Base-by-base conservation (phyloP, 2,797 vertebrate species). In the Nyctalus aviator region DNA sequence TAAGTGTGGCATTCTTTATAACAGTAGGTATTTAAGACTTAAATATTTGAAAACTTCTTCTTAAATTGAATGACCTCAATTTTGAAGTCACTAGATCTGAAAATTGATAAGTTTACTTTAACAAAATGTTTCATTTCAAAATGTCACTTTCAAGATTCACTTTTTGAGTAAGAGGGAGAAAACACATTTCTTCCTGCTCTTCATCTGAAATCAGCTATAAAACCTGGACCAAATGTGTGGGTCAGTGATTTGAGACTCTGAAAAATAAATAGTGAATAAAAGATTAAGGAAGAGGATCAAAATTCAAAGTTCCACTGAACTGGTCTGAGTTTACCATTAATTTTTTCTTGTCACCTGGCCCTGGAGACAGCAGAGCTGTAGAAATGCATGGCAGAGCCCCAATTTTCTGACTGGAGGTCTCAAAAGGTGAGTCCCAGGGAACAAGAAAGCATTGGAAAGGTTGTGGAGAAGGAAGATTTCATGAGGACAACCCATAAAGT, bases 11-110 rank as follows among this genome's bases (percentile, higher is more conserved):
- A 86, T 90, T 93, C 57, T 73, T 76, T 68, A 77, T 75, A 95
- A 91, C 25, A 72, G 73, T 81, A 64, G 62, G 30, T 64, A 92
- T 87, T 94, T 93, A 76, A 27, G 30, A 75, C 46, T 83, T 94
- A 81, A 88, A 78, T 85, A 82, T 88, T 46, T 72, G n/a, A 88
- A 92, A 91, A 81, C 35, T 37, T 84, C 93, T 92, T 89, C 93
- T 92, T 89, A 97, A 93, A 93, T 86, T 44, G 82, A 90, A 79
- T 35, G 18, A 37, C 48, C 50, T 96, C 32, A 77, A 81, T 90
- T 85, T 30, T 69, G 17, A 89, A 48, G 50, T 86, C 12, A 66
- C 32, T 83, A 59, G 1, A 64, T 5, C 25, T 84, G 78, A 79
- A 93, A 71, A 15, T 84, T 78, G 92, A 78, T 59, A 68, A 76